Conservation (phyloP, 2,888 invertebrate species). For the Macaria liturata region DNA sequence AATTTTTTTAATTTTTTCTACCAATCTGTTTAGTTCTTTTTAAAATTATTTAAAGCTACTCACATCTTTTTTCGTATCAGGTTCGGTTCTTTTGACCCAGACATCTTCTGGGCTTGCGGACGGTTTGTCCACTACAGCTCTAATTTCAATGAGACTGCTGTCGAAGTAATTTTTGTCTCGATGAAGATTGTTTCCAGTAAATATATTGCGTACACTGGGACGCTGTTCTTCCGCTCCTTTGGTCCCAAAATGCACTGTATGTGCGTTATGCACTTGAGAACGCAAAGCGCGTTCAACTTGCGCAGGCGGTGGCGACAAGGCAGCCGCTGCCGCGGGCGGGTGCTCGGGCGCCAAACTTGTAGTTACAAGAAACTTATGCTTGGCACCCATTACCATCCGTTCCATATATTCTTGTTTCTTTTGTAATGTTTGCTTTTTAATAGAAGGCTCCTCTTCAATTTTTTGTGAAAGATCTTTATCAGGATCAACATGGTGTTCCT, state of each 20-base stretch:
- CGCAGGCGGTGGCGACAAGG: conserved; percentile 51
- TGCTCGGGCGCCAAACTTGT: conserved; percentile 45
- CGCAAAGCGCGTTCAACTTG: conserved; percentile 75
- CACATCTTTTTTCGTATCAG: conserved; percentile 76
- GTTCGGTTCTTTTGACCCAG: conserved; percentile 86
- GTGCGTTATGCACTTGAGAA: conserved; percentile 80
- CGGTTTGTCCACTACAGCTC: conserved; percentile 86
- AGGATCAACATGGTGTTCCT: conserved; percentile 22
- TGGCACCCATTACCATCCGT: conserved; percentile 69
- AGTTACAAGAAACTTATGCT: conserved; percentile 72
- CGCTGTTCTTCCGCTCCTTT: conserved; percentile 81
- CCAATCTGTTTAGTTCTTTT: no score
- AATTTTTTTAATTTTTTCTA: no score
- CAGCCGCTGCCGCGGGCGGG: no score
- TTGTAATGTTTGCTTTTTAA: no score
- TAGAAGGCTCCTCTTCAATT: no score
- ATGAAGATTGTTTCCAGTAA: conserved; percentile 84
- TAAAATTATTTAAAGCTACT: conserved; percentile 44
- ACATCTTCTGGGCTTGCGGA: conserved; percentile 86
- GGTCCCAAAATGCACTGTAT: conserved; percentile 87
- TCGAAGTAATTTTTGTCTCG: conserved; percentile 92
- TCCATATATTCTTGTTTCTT: conserved; percentile 62
- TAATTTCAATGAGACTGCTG: conserved; percentile 91
- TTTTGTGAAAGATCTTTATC: no score
- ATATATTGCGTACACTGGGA: conserved; percentile 85